A percentile compares a stretch with the other conserved stretches of the same genome.
Conservation (phyloP, 2,888 invertebrate species). For the Lasioglossum oenotherae region DNA sequence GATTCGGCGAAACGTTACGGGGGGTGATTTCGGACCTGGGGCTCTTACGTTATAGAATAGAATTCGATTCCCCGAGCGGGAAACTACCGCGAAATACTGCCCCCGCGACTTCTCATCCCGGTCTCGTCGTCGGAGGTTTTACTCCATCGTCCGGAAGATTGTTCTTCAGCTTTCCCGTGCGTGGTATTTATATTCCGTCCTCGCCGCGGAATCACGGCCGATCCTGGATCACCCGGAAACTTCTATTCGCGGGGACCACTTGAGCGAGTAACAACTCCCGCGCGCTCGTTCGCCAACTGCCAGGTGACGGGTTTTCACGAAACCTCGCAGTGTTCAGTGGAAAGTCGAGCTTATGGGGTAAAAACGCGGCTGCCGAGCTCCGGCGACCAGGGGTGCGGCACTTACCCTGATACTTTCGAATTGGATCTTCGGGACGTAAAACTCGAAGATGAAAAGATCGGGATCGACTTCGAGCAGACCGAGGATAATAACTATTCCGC, state of each 20-base stretch:
- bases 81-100: constrained; percentile 13
- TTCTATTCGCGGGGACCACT: not conserved
- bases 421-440: not conserved
- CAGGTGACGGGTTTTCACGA: not conserved
- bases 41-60: constrained; percentile 10
- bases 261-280: not conserved
- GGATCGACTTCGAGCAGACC: not conserved
- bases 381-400: not conserved
- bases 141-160: not conserved
- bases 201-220: not conserved
- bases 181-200: not conserved
- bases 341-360: not conserved
- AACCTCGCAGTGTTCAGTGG: not conserved
- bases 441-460: not conserved
- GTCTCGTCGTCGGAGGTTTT: not conserved
- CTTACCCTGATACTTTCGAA: not conserved
- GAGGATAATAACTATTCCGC: not conserved
- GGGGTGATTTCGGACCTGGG: not conserved
- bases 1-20: constrained; percentile 30
- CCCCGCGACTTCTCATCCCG: not conserved
- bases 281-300: not conserved
- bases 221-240: not conserved
- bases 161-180: not conserved
- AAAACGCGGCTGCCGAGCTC: not conserved
- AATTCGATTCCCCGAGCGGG: not conserved